phyloP scores from a whole-genome alignment of 2,888 invertebrate genomes.

The Melieria picta region DNA sequence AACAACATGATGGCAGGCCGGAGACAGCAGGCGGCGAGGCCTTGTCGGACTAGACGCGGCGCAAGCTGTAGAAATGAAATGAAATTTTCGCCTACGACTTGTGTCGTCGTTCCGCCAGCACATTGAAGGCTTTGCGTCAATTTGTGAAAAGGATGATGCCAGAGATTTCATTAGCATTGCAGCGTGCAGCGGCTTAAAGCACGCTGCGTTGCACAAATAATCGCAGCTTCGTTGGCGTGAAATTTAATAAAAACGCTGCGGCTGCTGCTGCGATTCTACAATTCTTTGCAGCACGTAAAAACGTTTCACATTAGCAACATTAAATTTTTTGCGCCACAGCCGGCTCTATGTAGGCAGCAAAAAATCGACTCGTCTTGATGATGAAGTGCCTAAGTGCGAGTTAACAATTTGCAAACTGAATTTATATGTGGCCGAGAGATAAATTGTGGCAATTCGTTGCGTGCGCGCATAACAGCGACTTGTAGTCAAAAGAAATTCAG shows the following conservation, averaged over 20 bases:
- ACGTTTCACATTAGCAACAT: no score
- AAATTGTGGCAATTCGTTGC: constrained; percentile 47
- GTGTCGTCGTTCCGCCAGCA: no score
- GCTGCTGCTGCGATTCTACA: not conserved
- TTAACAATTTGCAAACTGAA: constrained; percentile 47
- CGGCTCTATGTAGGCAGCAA: not conserved
- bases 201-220: no score
- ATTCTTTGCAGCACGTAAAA: not conserved
- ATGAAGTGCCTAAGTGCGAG: constrained; percentile 30
- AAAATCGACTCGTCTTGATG: constrained; percentile 16
- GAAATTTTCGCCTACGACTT: not conserved
- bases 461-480: not conserved
- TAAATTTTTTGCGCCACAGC: no score
- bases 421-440: constrained; percentile 16
- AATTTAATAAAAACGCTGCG: no score
- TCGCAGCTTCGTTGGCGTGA: no score
- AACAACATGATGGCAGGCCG: not conserved
- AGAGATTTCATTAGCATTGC: no score
- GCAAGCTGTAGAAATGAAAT: not conserved
- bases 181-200: no score
- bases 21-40: not conserved
- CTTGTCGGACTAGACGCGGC: not conserved
- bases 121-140: no score
- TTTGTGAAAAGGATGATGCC: no score
- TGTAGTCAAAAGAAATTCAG: no score